These are phyloP conservation scores for Drosophila trapezifrons DNA, from an alignment of 1,140 invertebrate genomes.

Conservation along the genomic window DNA sequence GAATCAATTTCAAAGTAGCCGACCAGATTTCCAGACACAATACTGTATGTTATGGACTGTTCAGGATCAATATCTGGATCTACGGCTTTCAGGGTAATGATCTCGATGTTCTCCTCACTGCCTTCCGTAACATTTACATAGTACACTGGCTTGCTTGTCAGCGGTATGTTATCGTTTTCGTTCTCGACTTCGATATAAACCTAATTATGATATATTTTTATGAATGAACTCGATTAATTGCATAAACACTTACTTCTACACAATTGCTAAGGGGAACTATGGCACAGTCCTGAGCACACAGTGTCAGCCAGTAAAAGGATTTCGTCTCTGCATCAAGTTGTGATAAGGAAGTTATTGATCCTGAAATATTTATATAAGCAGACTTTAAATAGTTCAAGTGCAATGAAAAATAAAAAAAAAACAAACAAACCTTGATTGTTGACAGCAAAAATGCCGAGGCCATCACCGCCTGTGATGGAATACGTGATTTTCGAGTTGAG, in stretches of 20 bases:
- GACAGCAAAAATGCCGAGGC: slow-evolving; percentile 95
- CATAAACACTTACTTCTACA: slow-evolving; percentile 88
- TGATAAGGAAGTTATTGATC: slow-evolving; percentile 91
- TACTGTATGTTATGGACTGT: slow-evolving; percentile 90
- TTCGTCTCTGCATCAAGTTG: slow-evolving; percentile 95
- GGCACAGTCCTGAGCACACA: slow-evolving; percentile 95
- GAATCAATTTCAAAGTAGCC: slow-evolving; percentile 95
- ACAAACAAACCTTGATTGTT: slow-evolving; percentile 92
- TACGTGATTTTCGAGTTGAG: slow-evolving; percentile 93
- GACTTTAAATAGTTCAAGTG: background rate
- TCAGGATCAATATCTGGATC: slow-evolving; percentile 91
- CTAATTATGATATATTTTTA: slow-evolving; percentile 83
- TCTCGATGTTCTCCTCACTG: slow-evolving; percentile 89
- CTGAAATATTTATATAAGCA: slow-evolving; percentile 85
- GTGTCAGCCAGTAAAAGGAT: slow-evolving; percentile 95
- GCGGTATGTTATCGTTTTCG: slow-evolving; percentile 96
- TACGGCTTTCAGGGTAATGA: slow-evolving; percentile 91
- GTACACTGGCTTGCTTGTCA: slow-evolving; percentile 94
- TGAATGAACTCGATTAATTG: background rate
- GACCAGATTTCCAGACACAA: slow-evolving; percentile 95
- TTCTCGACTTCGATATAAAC: slow-evolving; percentile 95
- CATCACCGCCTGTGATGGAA: slow-evolving; percentile 94
- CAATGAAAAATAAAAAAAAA: background rate
- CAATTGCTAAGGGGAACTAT: slow-evolving; percentile 93
- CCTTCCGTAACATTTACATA: slow-evolving; percentile 93